A percentile compares a stretch with the other conserved stretches of the same genome.
Evolutionary conservation across 2,113 vertebrate genomes (phyloP).

Genomic region (Pimephales promelas): DNA sequence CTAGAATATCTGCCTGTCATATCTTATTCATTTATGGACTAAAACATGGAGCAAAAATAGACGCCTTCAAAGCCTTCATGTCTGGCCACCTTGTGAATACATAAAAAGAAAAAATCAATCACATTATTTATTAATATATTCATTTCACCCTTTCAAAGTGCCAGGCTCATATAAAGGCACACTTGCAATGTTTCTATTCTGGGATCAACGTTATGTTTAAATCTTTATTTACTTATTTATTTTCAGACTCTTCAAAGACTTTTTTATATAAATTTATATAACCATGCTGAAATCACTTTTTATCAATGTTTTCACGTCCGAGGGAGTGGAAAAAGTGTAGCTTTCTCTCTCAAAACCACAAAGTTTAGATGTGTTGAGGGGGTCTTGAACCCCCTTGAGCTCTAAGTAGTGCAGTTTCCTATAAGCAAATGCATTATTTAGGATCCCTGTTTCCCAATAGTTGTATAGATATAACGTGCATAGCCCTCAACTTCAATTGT

Average conservation of each 20-base stretch:
- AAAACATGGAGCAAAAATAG: conserved; percentile 13
- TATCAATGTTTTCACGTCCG: background rate
- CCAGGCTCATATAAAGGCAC: conserved; percentile 5
- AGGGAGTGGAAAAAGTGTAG: background rate
- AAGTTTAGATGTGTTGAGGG: background rate
- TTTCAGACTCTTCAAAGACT: conserved; percentile 44
- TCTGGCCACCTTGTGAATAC: conserved; percentile 20
- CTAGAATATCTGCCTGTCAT: background rate
- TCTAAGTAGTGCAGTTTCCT: background rate
- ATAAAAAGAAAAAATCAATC: conserved; percentile 34
- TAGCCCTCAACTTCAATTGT: background rate
- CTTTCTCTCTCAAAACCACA: conserved; percentile 35
- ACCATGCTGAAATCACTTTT: conserved; percentile 25
- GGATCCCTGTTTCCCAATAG: background rate
- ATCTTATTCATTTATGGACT: conserved; percentile 17
- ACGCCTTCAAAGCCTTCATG: conserved; percentile 30
- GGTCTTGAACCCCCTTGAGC: background rate
- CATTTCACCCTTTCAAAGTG: conserved; percentile 41
- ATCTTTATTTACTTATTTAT: conserved; percentile 22
- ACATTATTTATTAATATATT: conserved; percentile 41
- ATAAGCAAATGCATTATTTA: conserved; percentile 37
- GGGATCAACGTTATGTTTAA: conserved; percentile 13
- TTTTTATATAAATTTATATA: conserved; percentile 27
- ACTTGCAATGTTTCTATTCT: conserved; percentile 25
- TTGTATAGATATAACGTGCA: background rate